phyloP scores from a whole-genome alignment of 2,888 invertebrate genomes.

The Phyllotreta cruciferae region DNA sequence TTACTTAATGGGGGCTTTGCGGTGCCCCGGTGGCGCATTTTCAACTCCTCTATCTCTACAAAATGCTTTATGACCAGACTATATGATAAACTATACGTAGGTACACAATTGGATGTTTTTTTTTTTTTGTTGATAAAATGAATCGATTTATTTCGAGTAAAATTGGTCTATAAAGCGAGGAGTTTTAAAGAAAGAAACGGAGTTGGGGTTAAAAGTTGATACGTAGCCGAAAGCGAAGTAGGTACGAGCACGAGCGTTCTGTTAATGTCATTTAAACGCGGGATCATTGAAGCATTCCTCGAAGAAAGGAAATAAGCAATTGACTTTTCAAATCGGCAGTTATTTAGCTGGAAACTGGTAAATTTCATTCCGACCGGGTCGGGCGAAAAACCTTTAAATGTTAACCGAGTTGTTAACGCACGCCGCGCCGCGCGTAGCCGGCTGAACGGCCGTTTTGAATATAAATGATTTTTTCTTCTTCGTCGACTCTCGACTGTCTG shows the following conservation, averaged over 20 bases:
- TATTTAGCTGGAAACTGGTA: slow-evolving; percentile 45
- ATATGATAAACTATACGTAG: no score
- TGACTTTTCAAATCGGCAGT: slow-evolving; percentile 54
- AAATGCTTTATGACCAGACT: slow-evolving; percentile 14
- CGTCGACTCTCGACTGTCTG: slow-evolving; percentile 4
- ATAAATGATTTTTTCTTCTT: slow-evolving; percentile 25
- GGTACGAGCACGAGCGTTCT: slow-evolving; percentile 50
- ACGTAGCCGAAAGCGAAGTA: slow-evolving; percentile 40
- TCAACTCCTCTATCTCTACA: slow-evolving; percentile 23
- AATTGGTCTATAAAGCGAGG: not conserved
- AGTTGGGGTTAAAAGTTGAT: slow-evolving; percentile 35
- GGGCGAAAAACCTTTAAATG: slow-evolving; percentile 45
- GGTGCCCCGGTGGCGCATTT: slow-evolving; percentile 32
- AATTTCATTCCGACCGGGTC: slow-evolving; percentile 43
- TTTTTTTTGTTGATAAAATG: no score
- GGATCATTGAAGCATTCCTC: slow-evolving; percentile 52
- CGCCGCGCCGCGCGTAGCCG: no score
- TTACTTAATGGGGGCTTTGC: slow-evolving; percentile 46
- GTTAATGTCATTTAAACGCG: slow-evolving; percentile 55
- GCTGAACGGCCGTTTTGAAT: slow-evolving; percentile 28
- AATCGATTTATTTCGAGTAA: no score
- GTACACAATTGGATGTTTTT: no score
- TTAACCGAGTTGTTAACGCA: slow-evolving; percentile 40
- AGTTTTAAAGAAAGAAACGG: slow-evolving; percentile 40
- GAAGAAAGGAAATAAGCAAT: slow-evolving; percentile 55